Base-by-base conservation (phyloP, 1,140 invertebrate genomes). In the Helicoverpa armigera region DNA sequence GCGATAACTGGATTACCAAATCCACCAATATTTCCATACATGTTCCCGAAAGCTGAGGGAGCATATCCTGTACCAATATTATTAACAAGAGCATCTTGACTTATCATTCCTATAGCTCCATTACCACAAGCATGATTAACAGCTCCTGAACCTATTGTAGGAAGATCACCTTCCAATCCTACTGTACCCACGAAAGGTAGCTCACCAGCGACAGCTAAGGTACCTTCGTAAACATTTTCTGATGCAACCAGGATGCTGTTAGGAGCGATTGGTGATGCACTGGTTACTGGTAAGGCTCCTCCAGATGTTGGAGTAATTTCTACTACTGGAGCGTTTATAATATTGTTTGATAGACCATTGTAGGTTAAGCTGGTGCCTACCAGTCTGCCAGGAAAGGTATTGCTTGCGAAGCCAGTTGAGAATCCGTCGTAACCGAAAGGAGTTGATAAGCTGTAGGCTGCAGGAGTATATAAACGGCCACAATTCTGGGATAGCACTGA, bases 81-180 rank as follows among this genome's bases (percentile, higher is more conserved):
- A 58, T 16, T 18, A 58, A 18, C 16, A 23, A 58, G 2, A 9
- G 16, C 16, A 23, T 58, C 56, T 18, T 58, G 56, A 16, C 70
- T 73, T 12, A 50, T 35, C 35, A 61, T 60, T n/a, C 12, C 29
- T 9, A 16, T 75, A 35, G 70, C 56, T 12, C 87, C 87, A 48
- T 80, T 81, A 1, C 88, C 88, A 43, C 84, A 84, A 5, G 65
- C 81, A 43, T 86, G 85, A 2, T 79, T 65, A 23, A 88, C 82
- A 3, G 82, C 83, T 4, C 88, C 88, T 61, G 81, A 51, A n/a
- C 88, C 88, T 61, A 63, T 58, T n/a, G 85, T 85, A 2, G 88
- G 86, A 11, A 89, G 43, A 5, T 77, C 84, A 1, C 83, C 85
- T 67, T 84, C 85, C 48, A 86, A 9, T 48, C 9, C 72, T 11